phyloP scores from a whole-genome alignment of 2,888 invertebrate genomes.

The Elegia similella region DNA sequence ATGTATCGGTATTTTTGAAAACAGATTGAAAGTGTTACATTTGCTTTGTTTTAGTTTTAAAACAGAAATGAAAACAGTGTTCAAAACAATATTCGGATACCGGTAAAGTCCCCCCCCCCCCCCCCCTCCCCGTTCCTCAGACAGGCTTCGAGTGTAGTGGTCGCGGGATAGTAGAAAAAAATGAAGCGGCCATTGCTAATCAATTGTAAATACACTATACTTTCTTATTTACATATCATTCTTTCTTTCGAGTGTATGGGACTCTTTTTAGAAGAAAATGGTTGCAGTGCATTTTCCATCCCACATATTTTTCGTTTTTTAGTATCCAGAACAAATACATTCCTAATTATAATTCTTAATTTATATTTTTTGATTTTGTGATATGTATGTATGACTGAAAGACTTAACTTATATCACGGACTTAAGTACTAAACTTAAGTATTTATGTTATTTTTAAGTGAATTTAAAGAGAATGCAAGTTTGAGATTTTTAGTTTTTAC shows the following conservation, averaged over 20 bases:
- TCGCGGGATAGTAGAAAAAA: neutral
- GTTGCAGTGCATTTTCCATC: too few relatives aligned
- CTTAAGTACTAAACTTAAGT: constrained; percentile 15
- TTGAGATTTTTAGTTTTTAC: neutral
- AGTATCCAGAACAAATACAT: neutral
- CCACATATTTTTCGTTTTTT: too few relatives aligned
- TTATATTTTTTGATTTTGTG: constrained; percentile 23
- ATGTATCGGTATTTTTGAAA: too few relatives aligned
- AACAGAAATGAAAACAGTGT: too few relatives aligned
- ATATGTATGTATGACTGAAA: constrained; percentile 43
- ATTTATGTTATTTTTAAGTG: constrained; percentile 9
- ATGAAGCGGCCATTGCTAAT: neutral
- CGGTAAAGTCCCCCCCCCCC: too few relatives aligned
- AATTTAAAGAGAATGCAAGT: neutral
- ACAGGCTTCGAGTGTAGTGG: neutral
- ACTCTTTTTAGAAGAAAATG: too few relatives aligned
- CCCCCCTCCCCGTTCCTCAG: too few relatives aligned
- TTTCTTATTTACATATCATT: neutral
- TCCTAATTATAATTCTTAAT: neutral
- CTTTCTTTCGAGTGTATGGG: too few relatives aligned
- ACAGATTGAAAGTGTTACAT: too few relatives aligned
- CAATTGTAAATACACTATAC: neutral
- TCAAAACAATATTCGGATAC: too few relatives aligned
- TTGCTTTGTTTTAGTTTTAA: too few relatives aligned
- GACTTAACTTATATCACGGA: constrained; percentile 32